These are phyloP conservation scores for Margaritifera margaritifera DNA, from an alignment of 2,888 invertebrate genomes.

Conservation along the genomic window DNA sequence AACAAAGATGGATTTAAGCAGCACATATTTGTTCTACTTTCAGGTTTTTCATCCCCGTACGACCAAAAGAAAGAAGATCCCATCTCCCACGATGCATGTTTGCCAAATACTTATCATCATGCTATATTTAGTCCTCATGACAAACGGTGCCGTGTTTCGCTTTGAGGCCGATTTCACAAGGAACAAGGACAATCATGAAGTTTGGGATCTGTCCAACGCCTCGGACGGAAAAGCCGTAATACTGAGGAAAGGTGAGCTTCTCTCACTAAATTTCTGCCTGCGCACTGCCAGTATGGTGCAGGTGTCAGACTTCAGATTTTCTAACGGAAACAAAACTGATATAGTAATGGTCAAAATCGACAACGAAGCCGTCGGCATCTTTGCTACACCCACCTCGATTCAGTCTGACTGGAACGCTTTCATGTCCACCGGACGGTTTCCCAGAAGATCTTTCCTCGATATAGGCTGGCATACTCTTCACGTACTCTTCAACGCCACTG, in stretches of 20 bases:
- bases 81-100: too few species aligned
- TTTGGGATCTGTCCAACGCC: conserved; percentile 36
- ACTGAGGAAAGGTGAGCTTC: conserved; percentile 25
- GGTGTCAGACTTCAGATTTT: conserved; percentile 40
- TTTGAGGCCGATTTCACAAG: conserved; percentile 21
- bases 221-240: conserved; percentile 42
- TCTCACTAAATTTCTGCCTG: conserved; percentile 45
- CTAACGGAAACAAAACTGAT: conserved; percentile 42
- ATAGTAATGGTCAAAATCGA: conserved; percentile 40
- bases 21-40: too few species aligned
- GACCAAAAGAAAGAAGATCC: too few species aligned
- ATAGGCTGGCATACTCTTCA: conserved; percentile 40
- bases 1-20: too few species aligned
- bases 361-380: conserved; percentile 33
- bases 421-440: conserved; percentile 36
- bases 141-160: too few species aligned
- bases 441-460: conserved; percentile 22
- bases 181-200: conserved; percentile 37
- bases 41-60: too few species aligned
- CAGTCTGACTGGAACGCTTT: conserved; percentile 34
- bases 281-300: conserved; percentile 25
- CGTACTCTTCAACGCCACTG: conserved; percentile 29
- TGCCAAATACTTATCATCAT: too few species aligned
- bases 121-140: too few species aligned
- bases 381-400: conserved; percentile 21